A percentile compares a stretch with the other conserved stretches of the same genome.
These are phyloP conservation scores for Coccyzus lansbergi DNA, from an alignment of 2,797 vertebrate species.

Conservation along the genomic window DNA sequence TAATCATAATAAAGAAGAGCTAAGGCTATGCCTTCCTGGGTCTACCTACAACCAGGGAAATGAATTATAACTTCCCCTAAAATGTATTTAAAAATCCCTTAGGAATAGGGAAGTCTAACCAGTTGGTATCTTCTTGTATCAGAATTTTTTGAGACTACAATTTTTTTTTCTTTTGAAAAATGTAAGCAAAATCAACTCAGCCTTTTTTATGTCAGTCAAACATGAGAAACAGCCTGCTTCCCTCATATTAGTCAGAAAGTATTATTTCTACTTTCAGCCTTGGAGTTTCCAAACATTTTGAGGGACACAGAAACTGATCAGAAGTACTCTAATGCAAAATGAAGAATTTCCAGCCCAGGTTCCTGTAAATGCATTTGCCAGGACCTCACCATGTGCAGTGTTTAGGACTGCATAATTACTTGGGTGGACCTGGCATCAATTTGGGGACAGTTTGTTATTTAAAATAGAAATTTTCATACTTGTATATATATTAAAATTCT, in stretches of 20 bases:
- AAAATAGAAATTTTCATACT: background rate
- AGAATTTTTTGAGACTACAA: background rate
- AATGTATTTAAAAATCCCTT: background rate
- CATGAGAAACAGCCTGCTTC: background rate
- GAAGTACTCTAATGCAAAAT: background rate
- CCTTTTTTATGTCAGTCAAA: background rate
- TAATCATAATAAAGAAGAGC: background rate
- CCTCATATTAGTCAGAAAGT: background rate
- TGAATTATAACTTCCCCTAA: background rate
- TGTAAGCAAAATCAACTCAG: background rate
- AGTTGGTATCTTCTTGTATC: background rate
- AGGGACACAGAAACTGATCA: background rate
- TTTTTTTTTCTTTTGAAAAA: background rate
- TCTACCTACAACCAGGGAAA: background rate
- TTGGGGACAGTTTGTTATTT: background rate
- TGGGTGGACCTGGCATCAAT: background rate
- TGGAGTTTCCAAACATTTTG: background rate
- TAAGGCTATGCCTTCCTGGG: background rate
- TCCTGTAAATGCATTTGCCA: background rate
- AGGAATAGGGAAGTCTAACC: background rate
- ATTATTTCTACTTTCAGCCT: background rate
- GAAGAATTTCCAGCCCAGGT: background rate
- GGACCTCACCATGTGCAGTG: background rate
- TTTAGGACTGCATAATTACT: background rate
- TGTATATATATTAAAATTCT: background rate